Base-by-base conservation (phyloP, 92 coral and sea anemone genomes). In the Porites lobata region DNA sequence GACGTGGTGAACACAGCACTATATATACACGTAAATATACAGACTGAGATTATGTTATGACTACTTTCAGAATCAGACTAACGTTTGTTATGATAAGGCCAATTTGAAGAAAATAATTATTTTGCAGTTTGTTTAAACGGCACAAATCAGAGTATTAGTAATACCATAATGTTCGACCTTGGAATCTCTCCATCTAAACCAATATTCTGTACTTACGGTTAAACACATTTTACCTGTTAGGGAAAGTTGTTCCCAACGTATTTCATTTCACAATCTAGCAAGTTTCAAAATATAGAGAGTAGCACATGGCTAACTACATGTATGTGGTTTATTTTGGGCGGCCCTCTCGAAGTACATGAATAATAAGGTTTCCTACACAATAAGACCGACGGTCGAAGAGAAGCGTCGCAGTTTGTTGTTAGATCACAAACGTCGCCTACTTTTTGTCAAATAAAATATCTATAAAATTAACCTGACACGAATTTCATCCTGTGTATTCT, bases 271-370 rank as follows among this genome's bases (percentile, higher is more conserved):
- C 69, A 65, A 65, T 0, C 1, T 65, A 14, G 69, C 69, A 65
- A 65, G 69, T 65, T 65, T 65, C 69, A 65, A 65, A 65, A 65
- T 64, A 65, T 65, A 65, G 69, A 65, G 69, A 65, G 69, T 65
- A 65, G 69, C 69, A 65, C 69, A 2, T 65, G 69, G 69, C 69
- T 65, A 65, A 65, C 69, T 26, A 26, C 29, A 26, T 26, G 29
- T 65, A 12, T 12, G 69, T n/a, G 69, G 69, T 65, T 65, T 65
- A 65, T 65, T 65, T 65, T 65, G 69, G 69, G 69, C 69, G 69
- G 69, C 69, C 69, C 69, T 65, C 69, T 65, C 69, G 69, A 65
- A 65, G 69, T 65, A 65, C 69, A 65, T 65, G 69, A 65, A 65
- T 65, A 65, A 65, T 0, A 65, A 65, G 29, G 69, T 65, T 65